Percentiles rank a stretch among this genome's conserved stretches.
Evolutionary conservation across 2,113 vertebrate genomes (phyloP).

Genomic region (Oophaga pumilio): DNA sequence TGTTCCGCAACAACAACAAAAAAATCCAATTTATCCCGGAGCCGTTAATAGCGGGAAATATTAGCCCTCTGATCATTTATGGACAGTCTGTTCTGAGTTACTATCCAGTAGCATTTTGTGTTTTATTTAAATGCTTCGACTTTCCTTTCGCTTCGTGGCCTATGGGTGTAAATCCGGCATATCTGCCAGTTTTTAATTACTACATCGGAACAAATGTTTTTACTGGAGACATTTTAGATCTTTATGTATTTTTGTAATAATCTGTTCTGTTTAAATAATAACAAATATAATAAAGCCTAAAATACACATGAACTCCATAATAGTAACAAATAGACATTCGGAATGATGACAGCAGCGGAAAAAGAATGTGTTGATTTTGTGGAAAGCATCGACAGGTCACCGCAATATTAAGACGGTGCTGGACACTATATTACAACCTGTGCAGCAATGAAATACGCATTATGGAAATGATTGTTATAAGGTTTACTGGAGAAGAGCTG

Average conservation of each 20-base stretch:
- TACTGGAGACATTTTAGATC: neutral
- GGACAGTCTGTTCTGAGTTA: neutral
- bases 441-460: no score
- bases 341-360: neutral
- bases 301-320: neutral
- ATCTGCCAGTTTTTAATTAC: neutral
- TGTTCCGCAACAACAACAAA: conserved; percentile 12
- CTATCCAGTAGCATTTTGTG: conserved; percentile 1
- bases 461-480: no score
- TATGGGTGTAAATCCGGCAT: neutral
- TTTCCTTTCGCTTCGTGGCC: neutral
- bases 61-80: conserved; percentile 24
- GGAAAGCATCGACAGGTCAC: neutral
- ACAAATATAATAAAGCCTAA: neutral
- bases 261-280: neutral
- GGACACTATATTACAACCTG: no score
- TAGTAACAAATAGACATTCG: neutral
- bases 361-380: neutral
- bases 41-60: conserved; percentile 39
- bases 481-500: no score
- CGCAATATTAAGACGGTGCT: neutral
- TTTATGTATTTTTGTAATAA: no score
- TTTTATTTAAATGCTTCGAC: neutral
- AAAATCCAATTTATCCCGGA: conserved; percentile 13
- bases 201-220: neutral